Evolutionary conservation across 1,140 invertebrate genomes (phyloP), one percentile per base, ranked within the genome.

Genomic region (Polyergus mexicanus): DNA sequence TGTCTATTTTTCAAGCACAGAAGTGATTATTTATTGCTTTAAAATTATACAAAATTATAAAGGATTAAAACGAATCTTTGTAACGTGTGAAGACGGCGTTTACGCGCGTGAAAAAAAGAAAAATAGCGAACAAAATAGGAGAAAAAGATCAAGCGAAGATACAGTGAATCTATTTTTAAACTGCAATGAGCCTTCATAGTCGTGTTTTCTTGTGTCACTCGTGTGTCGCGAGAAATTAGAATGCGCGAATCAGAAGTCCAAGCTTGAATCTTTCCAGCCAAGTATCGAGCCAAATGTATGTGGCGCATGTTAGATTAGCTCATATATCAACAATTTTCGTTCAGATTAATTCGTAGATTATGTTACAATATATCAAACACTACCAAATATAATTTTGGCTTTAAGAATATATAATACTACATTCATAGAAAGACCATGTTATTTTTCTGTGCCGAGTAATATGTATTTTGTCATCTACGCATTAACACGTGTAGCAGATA

Each of bases 111-210:
- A 62, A 77, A 77, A 77, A 85, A 71, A 58, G 65, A n/a, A 69
- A 86, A 87, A 77, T 69, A 22, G 6, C 7, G 4, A 0, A 56
- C 32, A 10, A 35, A 16, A n/a, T n/a, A 25, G 32, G 8, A 11
- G 38, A 2, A 66, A 76, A 16, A 51, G 41, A 63, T 69, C 28
- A 65, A 72, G 51, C 22, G 62, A 74, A 86, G 88, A 89, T 72
- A 35, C 60, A 62, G 16, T 38, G 10, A 58, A 60, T 86, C 85
- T 89, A 89, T 89, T 89, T 89, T 89, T 86, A 81, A 68, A 28
- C 47, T 13, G 8, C 51, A 65, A 62, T 69, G 58, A 76, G 54
- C 72, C 78, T 84, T 66, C 65, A n/a, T 80, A 13, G 76, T 56
- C 60, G 75, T 88, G 56, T 65, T 51, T 51, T 54, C 19, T 51